These are phyloP conservation scores for Patagioenas fasciata DNA, from an alignment of 2,113 vertebrate species.

Conservation along the genomic window DNA sequence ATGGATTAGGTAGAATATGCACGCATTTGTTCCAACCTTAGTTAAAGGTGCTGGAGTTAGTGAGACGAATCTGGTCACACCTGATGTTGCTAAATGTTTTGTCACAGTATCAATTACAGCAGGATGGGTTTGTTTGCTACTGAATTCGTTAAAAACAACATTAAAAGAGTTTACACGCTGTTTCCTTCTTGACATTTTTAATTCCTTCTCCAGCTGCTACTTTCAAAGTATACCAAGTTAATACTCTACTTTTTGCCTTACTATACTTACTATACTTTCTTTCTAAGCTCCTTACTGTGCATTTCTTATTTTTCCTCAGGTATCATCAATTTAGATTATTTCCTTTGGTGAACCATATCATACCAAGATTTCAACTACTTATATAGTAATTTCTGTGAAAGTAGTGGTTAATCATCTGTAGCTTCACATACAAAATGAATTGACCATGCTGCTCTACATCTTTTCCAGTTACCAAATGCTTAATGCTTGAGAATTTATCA, in stretches of 20 bases:
- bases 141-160: not conserved
- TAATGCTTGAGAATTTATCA: not conserved
- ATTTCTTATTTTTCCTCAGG: not conserved
- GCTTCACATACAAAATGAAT: not conserved
- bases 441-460: not conserved
- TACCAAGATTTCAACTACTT: not conserved
- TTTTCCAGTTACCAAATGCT: not conserved
- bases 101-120: not conserved
- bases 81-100: not conserved
- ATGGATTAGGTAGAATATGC: not conserved
- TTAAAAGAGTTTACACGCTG: not conserved
- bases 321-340: not conserved
- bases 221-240: not conserved
- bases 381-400: not conserved
- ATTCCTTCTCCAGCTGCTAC: not conserved
- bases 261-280: no score
- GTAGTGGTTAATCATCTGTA: not conserved
- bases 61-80: not conserved
- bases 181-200: not conserved
- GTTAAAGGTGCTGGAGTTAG: not conserved
- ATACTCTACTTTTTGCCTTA: not conserved
- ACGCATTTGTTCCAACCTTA: not conserved
- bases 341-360: not conserved
- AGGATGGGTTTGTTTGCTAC: not conserved
- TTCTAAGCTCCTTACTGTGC: not conserved